A percentile compares a stretch with the other conserved stretches of the same genome.
Evolutionary conservation across 2,113 vertebrate genomes (phyloP).

Genomic region (Lampris incognitus): DNA sequence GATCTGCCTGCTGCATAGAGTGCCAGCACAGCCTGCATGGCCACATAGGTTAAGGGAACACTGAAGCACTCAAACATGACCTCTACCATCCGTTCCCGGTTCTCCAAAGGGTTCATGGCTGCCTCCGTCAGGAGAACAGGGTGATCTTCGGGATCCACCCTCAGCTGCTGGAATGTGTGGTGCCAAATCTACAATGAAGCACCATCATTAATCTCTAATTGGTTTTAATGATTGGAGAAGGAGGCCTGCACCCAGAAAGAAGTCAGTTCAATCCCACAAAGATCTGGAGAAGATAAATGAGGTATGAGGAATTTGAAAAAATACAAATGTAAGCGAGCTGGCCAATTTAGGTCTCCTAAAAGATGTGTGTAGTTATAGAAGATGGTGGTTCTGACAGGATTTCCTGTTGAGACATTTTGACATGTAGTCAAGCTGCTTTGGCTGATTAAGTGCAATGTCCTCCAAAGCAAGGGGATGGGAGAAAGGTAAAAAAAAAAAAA

Average conservation of each 20-base stretch:
- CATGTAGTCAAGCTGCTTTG: too few species aligned
- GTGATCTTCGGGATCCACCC: conserved; percentile 75
- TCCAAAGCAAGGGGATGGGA: too few species aligned
- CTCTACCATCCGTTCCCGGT: conserved; percentile 77
- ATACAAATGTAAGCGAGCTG: too few species aligned
- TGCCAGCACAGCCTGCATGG: conserved; percentile 81
- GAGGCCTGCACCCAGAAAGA: neutral
- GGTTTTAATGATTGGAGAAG: neutral
- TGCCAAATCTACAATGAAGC: conserved; percentile 78
- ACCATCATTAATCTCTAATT: neutral
- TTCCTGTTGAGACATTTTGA: too few species aligned
- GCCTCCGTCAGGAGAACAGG: conserved; percentile 80
- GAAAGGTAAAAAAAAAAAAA: too few species aligned
- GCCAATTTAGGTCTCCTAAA: too few species aligned
- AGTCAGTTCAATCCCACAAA: too few species aligned
- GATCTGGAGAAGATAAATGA: too few species aligned
- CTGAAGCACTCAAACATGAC: conserved; percentile 82
- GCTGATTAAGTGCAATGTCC: too few species aligned
- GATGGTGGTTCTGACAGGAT: too few species aligned
- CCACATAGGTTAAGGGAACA: conserved; percentile 78
- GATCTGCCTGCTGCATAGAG: conserved; percentile 78
- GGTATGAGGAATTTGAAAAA: too few species aligned
- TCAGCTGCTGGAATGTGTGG: conserved; percentile 78
- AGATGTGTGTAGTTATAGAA: too few species aligned
- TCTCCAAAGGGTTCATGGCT: conserved; percentile 72